phyloP scores from a whole-genome alignment of 2,797 vertebrate genomes.

The Hemitrygon akajei region DNA sequence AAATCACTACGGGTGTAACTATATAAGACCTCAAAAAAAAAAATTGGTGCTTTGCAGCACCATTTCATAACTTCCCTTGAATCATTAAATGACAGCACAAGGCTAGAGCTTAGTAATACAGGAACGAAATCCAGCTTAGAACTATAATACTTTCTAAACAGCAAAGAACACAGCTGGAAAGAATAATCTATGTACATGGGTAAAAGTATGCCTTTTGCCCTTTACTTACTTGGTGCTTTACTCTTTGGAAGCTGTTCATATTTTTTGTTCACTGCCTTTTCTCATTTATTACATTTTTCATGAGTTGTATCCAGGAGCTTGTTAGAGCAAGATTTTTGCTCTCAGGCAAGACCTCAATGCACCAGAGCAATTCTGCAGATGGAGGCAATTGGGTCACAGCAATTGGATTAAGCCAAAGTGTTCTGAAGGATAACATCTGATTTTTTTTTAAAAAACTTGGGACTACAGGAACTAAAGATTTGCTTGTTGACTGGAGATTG shows the following conservation, averaged over 20 bases:
- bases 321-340: neutral
- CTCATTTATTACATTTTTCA: neutral
- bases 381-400: neutral
- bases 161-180: neutral
- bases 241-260: neutral
- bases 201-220: neutral
- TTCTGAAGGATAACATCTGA: neutral
- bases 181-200: neutral
- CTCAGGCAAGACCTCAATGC: neutral
- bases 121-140: neutral
- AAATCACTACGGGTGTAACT: neutral
- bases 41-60: neutral
- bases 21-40: neutral
- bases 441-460: neutral
- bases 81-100: neutral
- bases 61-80: neutral
- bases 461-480: neutral
- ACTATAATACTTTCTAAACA: neutral
- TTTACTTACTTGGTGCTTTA: neutral
- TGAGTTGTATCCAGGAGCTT: neutral
- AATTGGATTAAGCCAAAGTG: neutral
- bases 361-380: conserved; percentile 6
- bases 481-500: neutral
- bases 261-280: neutral
- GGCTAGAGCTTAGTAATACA: neutral